Evolutionary conservation across 2,797 vertebrate genomes (phyloP).

Genomic region (Gastrophryne carolinensis): DNA sequence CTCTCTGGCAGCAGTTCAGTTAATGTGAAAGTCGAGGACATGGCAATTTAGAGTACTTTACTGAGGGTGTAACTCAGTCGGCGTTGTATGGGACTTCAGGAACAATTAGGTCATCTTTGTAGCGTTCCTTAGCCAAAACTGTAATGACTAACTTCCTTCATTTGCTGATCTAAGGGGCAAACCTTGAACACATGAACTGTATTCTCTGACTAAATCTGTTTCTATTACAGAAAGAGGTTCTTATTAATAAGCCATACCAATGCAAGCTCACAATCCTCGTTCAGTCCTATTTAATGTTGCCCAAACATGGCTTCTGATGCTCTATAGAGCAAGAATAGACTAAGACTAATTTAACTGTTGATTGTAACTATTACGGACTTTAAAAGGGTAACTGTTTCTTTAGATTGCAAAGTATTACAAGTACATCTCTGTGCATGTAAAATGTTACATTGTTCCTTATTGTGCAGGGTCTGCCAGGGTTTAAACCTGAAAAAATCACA

Average conservation of each 20-base stretch:
- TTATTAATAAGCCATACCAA: not conserved
- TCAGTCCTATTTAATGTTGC: no score
- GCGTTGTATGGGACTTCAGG: constrained; percentile 44
- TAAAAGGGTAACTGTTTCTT: no score
- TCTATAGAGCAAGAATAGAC: no score
- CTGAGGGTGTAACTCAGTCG: constrained; percentile 45
- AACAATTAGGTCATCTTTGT: constrained; percentile 55
- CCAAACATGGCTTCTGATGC: no score
- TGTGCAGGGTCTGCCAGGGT: no score
- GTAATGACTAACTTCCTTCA: constrained; percentile 47
- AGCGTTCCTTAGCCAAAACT: constrained; percentile 50
- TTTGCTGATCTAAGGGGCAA: constrained; percentile 51
- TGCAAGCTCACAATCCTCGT: not conserved
- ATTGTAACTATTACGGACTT: no score
- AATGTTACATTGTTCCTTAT: no score
- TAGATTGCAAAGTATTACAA: no score
- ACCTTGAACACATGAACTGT: not conserved
- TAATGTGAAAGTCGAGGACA: constrained; percentile 34
- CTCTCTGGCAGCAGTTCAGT: constrained; percentile 44
- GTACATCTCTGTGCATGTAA: no score
- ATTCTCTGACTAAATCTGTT: not conserved
- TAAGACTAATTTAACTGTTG: no score
- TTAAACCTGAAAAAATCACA: no score
- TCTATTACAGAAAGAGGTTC: not conserved
- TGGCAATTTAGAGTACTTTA: constrained; percentile 28